Conservation (phyloP, 2,113 vertebrate genomes). For the Dasyprocta punctata region DNA sequence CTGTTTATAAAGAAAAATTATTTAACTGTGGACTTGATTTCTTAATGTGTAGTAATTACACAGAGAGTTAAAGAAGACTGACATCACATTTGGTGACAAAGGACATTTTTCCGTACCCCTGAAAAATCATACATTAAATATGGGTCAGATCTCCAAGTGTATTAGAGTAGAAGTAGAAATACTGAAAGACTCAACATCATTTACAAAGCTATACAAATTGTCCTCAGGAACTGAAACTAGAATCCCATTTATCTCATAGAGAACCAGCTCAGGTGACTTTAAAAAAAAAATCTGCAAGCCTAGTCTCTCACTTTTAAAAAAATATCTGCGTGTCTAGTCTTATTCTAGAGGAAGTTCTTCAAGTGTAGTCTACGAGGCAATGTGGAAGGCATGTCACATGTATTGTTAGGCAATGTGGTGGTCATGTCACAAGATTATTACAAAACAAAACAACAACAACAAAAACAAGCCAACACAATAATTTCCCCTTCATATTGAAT, state of each 20-base stretch:
- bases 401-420: not conserved
- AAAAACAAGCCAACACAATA: not conserved
- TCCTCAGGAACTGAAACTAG: conserved; percentile 21
- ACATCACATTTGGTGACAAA: not conserved
- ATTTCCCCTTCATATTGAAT: not conserved
- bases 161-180: conserved; percentile 28
- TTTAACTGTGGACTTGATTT: conserved; percentile 10
- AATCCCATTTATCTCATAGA: conserved; percentile 29
- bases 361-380: not conserved
- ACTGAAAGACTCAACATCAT: not conserved
- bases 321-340: conserved; percentile 23
- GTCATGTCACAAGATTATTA: not conserved
- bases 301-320: not conserved
- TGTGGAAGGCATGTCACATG: not conserved
- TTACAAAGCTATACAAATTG: not conserved
- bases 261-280: not conserved
- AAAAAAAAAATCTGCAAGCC: not conserved
- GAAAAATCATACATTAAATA: not conserved
- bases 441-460: not conserved
- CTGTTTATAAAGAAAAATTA: conserved; percentile 56
- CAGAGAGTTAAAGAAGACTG: conserved; percentile 13
- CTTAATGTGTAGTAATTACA: conserved; percentile 5
- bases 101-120: not conserved
- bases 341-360: conserved; percentile 53
- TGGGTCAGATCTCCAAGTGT: conserved; percentile 1